Base-by-base conservation (phyloP, 2,113 vertebrate genomes). In the Morone chrysops region DNA sequence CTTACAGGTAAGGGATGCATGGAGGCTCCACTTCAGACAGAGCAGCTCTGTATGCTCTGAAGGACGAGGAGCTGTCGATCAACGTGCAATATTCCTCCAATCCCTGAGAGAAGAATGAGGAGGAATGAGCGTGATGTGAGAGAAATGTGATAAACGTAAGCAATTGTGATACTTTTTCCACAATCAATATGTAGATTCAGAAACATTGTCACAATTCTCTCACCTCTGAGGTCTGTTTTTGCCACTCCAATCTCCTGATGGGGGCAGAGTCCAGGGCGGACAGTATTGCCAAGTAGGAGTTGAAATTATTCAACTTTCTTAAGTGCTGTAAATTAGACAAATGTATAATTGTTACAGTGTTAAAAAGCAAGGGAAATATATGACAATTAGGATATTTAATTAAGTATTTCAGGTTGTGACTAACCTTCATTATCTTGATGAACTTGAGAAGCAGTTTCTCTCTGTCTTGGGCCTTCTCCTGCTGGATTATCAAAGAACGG, bases 361-460 rank as follows among this genome's bases (percentile, higher is more conserved):
- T 13, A 38, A 54, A 80, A n/a, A 61, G 51, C 0, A 48, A 43
- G 14, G 6, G 36, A 61, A 25, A 1, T 0, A 70, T 5, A 59
- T 2, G 2, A 53, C 8, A 0, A 13, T 6, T 0, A 7, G 6
- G 17, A 57, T 40, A 17, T 48, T 38, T 0, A 20, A 22, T 6
- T 3, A 31, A 31, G 31, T 31, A 31, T 43, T 25, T 40, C 6
- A 22, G 13, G 11, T 22, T 22, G 9, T 38, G 4, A 51, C 77
- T 41, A 80, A 99, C 98, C 97, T 99, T 99, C 98, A 99, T 99
- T 93, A 99, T 99, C 90, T 99, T 99, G 90, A 99, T 99, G 90
- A 99, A 99, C 90, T 99, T 99, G 60, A 99, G 94, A 65, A 99
- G 97, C 84, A 99, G 95, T 87, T 98, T 96, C 82, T 99, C 98